These are phyloP conservation scores for Neodiprion lecontei DNA, from an alignment of 1,140 invertebrate species.

Conservation along the genomic window DNA sequence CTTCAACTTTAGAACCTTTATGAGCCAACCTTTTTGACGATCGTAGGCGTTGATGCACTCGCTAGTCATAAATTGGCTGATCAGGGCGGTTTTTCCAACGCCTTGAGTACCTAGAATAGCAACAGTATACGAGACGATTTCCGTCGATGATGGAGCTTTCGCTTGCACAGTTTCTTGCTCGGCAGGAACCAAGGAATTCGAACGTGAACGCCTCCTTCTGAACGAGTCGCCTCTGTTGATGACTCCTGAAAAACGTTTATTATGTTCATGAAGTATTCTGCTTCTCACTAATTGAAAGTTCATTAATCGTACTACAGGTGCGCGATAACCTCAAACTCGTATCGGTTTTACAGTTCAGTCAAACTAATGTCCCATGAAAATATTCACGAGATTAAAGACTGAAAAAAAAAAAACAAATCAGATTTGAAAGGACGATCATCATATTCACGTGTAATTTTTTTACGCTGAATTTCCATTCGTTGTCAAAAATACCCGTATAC, in stretches of 20 bases:
- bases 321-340: no score
- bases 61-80: constrained; percentile 93
- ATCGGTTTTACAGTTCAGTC: no score
- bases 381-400: no score
- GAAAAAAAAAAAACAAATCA: no score
- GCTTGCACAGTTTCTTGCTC: constrained; percentile 46
- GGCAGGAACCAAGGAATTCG: constrained; percentile 68
- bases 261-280: constrained; percentile 22
- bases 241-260: constrained; percentile 70
- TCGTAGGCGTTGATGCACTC: constrained; percentile 95
- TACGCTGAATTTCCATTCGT: no score
- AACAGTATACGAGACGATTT: constrained; percentile 72
- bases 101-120: constrained; percentile 85
- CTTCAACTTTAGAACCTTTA: no score
- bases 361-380: no score
- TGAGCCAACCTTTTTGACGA: constrained; percentile 69
- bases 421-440: no score
- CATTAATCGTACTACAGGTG: neutral
- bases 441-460: no score
- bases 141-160: constrained; percentile 60
- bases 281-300: neutral
- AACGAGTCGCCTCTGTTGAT: constrained; percentile 91
- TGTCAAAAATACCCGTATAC: no score
- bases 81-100: constrained; percentile 89
- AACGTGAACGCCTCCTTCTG: constrained; percentile 76